Conservation (phyloP, 2,888 invertebrate species). For the Ophioninae sp. region DNA sequence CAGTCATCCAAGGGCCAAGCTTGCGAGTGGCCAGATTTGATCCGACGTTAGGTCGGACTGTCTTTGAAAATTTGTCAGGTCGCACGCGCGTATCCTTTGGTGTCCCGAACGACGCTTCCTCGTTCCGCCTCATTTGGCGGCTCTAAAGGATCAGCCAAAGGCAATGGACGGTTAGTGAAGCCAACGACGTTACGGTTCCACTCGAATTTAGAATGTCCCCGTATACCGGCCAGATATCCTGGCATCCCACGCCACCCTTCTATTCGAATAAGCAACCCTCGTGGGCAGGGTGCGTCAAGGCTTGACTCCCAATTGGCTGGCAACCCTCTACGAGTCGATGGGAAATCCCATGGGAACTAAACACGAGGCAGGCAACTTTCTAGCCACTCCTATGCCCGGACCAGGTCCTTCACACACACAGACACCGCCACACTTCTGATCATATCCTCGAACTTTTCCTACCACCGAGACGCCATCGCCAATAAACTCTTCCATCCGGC, state of each 20-base stretch:
- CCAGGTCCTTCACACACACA: neutral
- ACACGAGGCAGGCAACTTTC: constrained; percentile 58
- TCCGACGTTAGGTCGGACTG: too few relatives aligned
- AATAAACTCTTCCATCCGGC: neutral
- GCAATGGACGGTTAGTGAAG: constrained; percentile 1
- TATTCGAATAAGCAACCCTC: constrained; percentile 24
- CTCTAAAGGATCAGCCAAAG: neutral
- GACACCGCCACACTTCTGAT: neutral
- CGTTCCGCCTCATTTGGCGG: neutral
- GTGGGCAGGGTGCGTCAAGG: constrained; percentile 58
- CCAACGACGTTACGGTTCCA: neutral
- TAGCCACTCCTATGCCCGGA: constrained; percentile 59
- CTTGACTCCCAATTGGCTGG: constrained; percentile 62
- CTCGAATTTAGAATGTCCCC: neutral
- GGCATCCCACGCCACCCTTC: neutral
- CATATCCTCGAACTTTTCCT: neutral
- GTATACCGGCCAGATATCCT: neutral
- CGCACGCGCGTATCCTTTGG: neutral
- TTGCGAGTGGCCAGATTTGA: too few relatives aligned
- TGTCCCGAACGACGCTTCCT: neutral
- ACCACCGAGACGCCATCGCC: neutral
- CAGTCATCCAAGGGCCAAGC: too few relatives aligned
- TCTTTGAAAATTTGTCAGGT: neutral
- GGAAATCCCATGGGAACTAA: constrained; percentile 57
- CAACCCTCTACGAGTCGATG: constrained; percentile 51